These are phyloP conservation scores for Lycocerus yunnanus DNA, from an alignment of 2,888 invertebrate genomes.

Conservation along the genomic window DNA sequence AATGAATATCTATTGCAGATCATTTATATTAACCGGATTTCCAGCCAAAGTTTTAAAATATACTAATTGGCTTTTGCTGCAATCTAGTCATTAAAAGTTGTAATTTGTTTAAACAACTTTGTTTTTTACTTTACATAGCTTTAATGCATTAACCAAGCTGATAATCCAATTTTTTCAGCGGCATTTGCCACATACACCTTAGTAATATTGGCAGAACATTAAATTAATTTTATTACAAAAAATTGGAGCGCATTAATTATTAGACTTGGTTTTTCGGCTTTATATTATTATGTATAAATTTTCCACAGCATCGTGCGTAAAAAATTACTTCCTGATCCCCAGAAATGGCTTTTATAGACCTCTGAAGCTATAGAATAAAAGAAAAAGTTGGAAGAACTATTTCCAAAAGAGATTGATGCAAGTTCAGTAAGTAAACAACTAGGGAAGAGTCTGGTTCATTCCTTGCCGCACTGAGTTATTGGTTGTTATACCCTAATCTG, in stretches of 20 bases:
- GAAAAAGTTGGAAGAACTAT: neutral
- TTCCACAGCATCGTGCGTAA: neutral
- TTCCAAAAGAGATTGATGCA: neutral
- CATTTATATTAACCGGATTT: neutral
- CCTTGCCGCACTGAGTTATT: neutral
- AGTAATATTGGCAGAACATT: too few relatives aligned
- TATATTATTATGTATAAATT: neutral
- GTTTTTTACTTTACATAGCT: neutral
- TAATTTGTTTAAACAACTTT: neutral
- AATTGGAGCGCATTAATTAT: too few relatives aligned
- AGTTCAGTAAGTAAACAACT: neutral
- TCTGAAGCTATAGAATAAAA: neutral
- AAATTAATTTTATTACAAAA: too few relatives aligned
- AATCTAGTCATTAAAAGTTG: neutral
- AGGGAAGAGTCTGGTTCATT: neutral
- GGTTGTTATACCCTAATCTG: neutral
- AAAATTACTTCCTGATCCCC: neutral
- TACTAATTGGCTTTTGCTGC: neutral
- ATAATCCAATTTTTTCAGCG: too few relatives aligned
- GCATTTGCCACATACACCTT: too few relatives aligned
- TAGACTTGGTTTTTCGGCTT: too few relatives aligned
- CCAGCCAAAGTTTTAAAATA: neutral
- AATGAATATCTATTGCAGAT: neutral
- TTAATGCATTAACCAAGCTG: neutral
- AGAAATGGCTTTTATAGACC: neutral